Percentiles rank a stretch among this genome's conserved stretches.
These are phyloP conservation scores for Palythoa caribaeorum DNA, from an alignment of 92 coral and sea anemone genomes.

Conservation along the genomic window DNA sequence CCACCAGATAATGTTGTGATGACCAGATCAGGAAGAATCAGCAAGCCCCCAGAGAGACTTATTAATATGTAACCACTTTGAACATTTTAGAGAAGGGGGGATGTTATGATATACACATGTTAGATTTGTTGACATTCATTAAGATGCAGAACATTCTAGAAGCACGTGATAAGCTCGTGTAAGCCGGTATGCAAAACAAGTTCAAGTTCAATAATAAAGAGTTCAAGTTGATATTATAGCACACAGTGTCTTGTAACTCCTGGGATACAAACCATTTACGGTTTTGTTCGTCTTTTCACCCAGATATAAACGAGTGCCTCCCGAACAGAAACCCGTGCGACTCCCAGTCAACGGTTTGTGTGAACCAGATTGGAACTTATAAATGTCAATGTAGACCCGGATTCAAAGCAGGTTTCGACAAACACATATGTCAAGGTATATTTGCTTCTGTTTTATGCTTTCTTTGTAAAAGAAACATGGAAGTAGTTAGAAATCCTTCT, in stretches of 20 bases:
- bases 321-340: constrained; percentile 16
- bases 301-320: constrained; percentile 34
- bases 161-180: constrained; percentile 45
- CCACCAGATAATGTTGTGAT: constrained; percentile 35
- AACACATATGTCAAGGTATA: constrained; percentile 34
- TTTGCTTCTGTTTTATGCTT: not conserved
- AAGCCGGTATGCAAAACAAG: constrained; percentile 30
- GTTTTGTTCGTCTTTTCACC: not conserved
- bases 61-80: constrained; percentile 35
- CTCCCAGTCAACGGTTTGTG: constrained; percentile 28
- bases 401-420: constrained; percentile 1
- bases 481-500: too few species aligned
- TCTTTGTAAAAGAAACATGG: not conserved
- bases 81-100: constrained; percentile 34
- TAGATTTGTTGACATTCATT: constrained; percentile 41
- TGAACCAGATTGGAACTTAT: constrained; percentile 30
- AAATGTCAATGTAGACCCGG: constrained; percentile 31
- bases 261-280: too few species aligned
- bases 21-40: constrained; percentile 37
- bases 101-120: constrained; percentile 41
- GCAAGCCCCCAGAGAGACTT: constrained; percentile 37
- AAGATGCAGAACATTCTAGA: constrained; percentile 41
- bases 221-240: constrained; percentile 30
- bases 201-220: constrained; percentile 24
- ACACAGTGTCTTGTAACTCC: not conserved